phyloP scores from a whole-genome alignment of 2,888 invertebrate species.

The Holacanthella duospinosa region DNA sequence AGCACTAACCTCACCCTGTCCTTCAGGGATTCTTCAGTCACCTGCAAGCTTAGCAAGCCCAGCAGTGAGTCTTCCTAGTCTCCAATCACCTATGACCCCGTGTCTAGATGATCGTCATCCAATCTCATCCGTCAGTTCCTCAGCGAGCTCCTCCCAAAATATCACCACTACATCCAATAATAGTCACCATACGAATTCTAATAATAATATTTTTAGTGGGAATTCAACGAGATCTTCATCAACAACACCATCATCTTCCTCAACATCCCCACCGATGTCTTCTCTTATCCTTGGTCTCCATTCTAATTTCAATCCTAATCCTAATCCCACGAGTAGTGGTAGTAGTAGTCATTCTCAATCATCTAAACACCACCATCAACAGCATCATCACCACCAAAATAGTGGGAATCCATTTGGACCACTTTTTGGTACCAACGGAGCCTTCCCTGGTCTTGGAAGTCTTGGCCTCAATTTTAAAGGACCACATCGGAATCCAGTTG shows the following conservation, averaged over 20 bases:
- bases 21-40: slow-evolving; percentile 63
- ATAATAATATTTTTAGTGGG: slow-evolving; percentile 30
- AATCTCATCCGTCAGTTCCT: slow-evolving; percentile 28
- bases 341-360: slow-evolving; percentile 20
- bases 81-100: slow-evolving; percentile 46
- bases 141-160: slow-evolving; percentile 31
- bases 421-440: slow-evolving; percentile 7
- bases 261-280: slow-evolving; percentile 38
- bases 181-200: slow-evolving; percentile 37
- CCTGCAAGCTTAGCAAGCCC: slow-evolving; percentile 62
- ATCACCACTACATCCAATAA: slow-evolving; percentile 38
- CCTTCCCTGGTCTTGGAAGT: slow-evolving; percentile 21
- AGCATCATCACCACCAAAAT: slow-evolving; percentile 12
- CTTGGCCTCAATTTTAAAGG: slow-evolving; percentile 29
- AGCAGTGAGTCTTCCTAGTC: slow-evolving; percentile 47
- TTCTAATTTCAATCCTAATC: slow-evolving; percentile 10
- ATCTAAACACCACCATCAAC: slow-evolving; percentile 18
- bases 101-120: slow-evolving; percentile 33
- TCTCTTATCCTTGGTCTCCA: slow-evolving; percentile 16
- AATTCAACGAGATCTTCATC: slow-evolving; percentile 36
- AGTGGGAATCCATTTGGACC: slow-evolving; percentile 5
- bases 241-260: slow-evolving; percentile 46
- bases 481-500: slow-evolving; percentile 63
- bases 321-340: slow-evolving; percentile 40
- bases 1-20: slow-evolving; percentile 42